Evolutionary conservation across 35 echinoderm and acorn worm species (phyloP).

Genomic region (Heliocidaris tuberculata): DNA sequence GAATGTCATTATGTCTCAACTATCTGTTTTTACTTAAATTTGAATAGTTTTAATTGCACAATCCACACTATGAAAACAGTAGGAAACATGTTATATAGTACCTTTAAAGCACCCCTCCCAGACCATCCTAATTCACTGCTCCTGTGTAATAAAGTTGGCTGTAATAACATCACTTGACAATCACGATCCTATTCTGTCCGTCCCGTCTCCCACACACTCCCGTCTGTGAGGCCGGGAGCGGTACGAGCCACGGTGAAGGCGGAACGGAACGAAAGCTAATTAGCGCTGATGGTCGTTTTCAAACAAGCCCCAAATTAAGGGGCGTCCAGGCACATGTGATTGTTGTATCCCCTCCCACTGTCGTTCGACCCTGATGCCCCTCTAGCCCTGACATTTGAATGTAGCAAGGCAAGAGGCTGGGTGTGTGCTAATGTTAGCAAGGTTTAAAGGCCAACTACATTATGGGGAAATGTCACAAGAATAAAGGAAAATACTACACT

Average conservation of each 20-base stretch:
- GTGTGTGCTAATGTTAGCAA: neutral
- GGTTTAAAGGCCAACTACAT: neutral
- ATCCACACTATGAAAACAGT: too few species aligned
- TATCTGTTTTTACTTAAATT: too few species aligned
- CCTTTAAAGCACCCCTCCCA: neutral
- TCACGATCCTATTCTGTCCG: neutral
- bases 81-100: neutral
- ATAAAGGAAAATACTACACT: neutral
- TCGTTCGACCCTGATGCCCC: neutral
- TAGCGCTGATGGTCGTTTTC: neutral
- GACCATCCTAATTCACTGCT: neutral
- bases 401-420: neutral
- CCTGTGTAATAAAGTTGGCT: slow-evolving; percentile 1
- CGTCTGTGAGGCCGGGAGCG: neutral
- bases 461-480: neutral
- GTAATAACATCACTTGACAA: neutral
- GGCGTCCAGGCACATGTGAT: neutral
- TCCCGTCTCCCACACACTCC: neutral
- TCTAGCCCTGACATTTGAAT: neutral
- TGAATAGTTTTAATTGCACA: too few species aligned
- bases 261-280: neutral
- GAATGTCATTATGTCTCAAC: too few species aligned
- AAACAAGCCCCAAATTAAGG: neutral
- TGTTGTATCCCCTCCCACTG: neutral
- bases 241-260: neutral